These are phyloP conservation scores for Pantelozetes paolii DNA, from an alignment of 2,888 invertebrate genomes.

Conservation along the genomic window DNA sequence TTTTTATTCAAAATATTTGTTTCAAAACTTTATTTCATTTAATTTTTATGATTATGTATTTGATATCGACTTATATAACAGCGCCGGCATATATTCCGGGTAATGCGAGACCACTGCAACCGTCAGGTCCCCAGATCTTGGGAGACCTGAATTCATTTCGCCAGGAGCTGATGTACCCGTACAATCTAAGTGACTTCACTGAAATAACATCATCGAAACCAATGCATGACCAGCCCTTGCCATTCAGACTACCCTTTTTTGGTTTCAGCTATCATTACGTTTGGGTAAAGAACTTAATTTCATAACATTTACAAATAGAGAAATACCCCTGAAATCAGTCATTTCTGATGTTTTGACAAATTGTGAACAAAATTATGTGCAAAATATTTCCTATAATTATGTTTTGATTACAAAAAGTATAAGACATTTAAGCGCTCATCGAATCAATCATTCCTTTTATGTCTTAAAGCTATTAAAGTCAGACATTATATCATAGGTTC, in stretches of 20 bases:
- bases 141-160: conserved; percentile 55
- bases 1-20: too few species aligned
- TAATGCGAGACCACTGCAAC: conserved; percentile 30
- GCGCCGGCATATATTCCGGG: conserved; percentile 35
- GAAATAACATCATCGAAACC: conserved; percentile 74
- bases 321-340: neutral
- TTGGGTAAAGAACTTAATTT: conserved; percentile 23
- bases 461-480: neutral
- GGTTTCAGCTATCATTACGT: conserved; percentile 91
- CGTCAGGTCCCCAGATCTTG: conserved; percentile 33
- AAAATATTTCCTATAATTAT: neutral
- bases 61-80: too few species aligned
- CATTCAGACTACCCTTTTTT: conserved; percentile 86
- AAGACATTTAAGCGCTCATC: neutral
- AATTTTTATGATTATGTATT: too few species aligned
- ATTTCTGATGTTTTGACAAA: neutral
- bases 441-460: neutral
- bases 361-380: neutral
- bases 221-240: conserved; percentile 84
- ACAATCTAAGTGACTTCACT: conserved; percentile 67
- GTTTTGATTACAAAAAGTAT: conserved; percentile 2
- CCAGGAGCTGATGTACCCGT: conserved; percentile 77
- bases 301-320: neutral
- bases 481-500: too few species aligned
- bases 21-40: too few species aligned